These are phyloP conservation scores for Leptinotarsa texana DNA, from an alignment of 1,140 invertebrate genomes.

Conservation along the genomic window DNA sequence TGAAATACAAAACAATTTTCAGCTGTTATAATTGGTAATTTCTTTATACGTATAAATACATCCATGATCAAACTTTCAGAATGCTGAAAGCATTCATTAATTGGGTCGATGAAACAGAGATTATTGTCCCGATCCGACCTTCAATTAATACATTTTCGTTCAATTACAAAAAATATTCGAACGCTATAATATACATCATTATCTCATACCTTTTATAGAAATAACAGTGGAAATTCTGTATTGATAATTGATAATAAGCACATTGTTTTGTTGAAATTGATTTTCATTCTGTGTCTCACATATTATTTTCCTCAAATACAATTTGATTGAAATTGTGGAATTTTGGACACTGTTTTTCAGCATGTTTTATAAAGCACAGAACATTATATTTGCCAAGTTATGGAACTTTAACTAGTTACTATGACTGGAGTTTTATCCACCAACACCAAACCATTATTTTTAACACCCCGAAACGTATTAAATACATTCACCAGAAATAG, in stretches of 20 bases:
- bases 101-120: conserved; percentile 30
- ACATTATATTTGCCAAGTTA: too few species aligned
- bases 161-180: conserved; percentile 22
- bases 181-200: conserved; percentile 32
- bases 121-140: conserved; percentile 20
- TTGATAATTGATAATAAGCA: neutral
- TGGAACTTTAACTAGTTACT: too few species aligned
- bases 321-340: too few species aligned
- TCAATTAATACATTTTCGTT: conserved; percentile 29
- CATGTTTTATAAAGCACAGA: too few species aligned
- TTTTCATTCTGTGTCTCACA: too few species aligned
- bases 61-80: conserved; percentile 27
- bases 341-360: too few species aligned
- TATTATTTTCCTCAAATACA: too few species aligned
- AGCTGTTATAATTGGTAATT: neutral
- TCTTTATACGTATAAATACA: conserved; percentile 22
- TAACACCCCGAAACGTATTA: too few species aligned
- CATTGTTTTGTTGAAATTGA: too few species aligned
- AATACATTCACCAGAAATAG: too few species aligned
- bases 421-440: too few species aligned
- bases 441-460: too few species aligned
- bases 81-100: conserved; percentile 40
- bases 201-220: conserved; percentile 34
- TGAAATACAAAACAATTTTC: neutral
- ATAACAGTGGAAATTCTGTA: neutral